Percentiles rank a stretch among this genome's conserved stretches.
These are phyloP conservation scores for Myotis brandtii DNA, from an alignment of 2,113 vertebrate species.

Conservation along the genomic window DNA sequence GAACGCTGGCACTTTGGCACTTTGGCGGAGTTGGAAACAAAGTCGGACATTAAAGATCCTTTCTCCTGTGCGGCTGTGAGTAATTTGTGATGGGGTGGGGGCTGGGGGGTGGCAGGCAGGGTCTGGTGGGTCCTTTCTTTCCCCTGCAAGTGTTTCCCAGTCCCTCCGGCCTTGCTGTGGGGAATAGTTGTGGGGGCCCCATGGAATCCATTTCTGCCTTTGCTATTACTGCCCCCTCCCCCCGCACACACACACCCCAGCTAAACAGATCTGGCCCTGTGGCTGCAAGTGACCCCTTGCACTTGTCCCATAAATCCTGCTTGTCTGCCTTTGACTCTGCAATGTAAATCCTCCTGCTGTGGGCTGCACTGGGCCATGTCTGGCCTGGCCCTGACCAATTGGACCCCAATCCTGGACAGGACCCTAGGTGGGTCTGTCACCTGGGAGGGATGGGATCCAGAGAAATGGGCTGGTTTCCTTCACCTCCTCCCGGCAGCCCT, in stretches of 20 bases:
- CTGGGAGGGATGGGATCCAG: not conserved
- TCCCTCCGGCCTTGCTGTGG: not conserved
- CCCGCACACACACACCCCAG: too few relatives aligned
- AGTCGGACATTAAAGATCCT: slow-evolving; percentile 84
- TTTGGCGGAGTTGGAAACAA: slow-evolving; percentile 73
- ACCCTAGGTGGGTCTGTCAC: not conserved
- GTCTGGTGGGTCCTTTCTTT: not conserved
- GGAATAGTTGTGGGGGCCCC: too few relatives aligned
- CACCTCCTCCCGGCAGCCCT: not conserved
- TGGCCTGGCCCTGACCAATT: not conserved
- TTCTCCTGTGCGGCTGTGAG: slow-evolving; percentile 73
- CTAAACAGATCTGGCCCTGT: not conserved
- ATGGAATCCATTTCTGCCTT: not conserved
- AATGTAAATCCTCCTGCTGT: not conserved
- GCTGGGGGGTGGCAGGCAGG: not conserved
- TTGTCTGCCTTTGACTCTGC: not conserved
- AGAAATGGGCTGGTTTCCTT: not conserved
- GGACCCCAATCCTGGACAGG: not conserved
- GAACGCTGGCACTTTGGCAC: slow-evolving; percentile 82
- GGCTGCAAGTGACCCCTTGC: not conserved
- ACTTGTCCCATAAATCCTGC: not conserved
- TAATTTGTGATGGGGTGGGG: not conserved
- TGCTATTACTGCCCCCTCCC: not conserved
- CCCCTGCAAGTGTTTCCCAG: not conserved
- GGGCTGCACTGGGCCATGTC: not conserved